Percentiles rank a stretch among this genome's conserved stretches.
These are phyloP conservation scores for Thamnaconus septentrionalis DNA, from an alignment of 2,113 vertebrate species.

Conservation along the genomic window DNA sequence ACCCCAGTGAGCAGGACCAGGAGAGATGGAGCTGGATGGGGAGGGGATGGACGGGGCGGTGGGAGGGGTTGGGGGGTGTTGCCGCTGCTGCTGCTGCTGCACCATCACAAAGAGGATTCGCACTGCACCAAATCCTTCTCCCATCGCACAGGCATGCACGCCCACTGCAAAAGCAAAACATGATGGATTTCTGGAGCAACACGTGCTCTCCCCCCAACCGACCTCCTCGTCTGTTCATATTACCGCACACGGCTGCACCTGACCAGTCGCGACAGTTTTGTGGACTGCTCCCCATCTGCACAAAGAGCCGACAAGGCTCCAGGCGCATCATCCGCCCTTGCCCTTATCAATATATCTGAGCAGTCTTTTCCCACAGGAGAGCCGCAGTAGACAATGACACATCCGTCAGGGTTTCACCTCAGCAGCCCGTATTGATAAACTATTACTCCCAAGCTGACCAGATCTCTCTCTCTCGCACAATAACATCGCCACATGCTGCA, in stretches of 20 bases:
- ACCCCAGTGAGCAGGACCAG: conserved; percentile 48
- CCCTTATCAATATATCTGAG: conserved; percentile 23
- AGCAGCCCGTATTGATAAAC: conserved; percentile 50
- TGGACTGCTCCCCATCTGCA: no score
- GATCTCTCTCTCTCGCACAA: conserved; percentile 15
- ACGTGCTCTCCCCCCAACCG: conserved; percentile 24
- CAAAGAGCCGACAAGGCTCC: background rate
- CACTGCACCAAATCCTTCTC: conserved; percentile 74
- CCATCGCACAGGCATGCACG: conserved; percentile 35
- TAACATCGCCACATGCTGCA: conserved; percentile 19
- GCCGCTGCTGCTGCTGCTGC: conserved; percentile 29
- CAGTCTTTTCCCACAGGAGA: conserved; percentile 7
- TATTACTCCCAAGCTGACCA: conserved; percentile 24
- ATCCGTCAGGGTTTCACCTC: conserved; percentile 31
- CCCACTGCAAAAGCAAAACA: conserved; percentile 39
- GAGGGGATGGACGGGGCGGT: conserved; percentile 15
- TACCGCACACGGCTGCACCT: no score
- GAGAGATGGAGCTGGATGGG: conserved; percentile 27
- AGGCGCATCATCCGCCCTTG: conserved; percentile 24
- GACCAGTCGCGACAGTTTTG: no score
- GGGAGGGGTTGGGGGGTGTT: background rate
- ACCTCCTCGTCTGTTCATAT: no score
- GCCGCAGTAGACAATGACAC: conserved; percentile 28
- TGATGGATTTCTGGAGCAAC: conserved; percentile 29
- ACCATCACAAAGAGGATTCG: conserved; percentile 72